Percentiles rank a stretch among this genome's conserved stretches.
These are phyloP conservation scores for Atta texana DNA, from an alignment of 1,140 invertebrate genomes.

Conservation along the genomic window DNA sequence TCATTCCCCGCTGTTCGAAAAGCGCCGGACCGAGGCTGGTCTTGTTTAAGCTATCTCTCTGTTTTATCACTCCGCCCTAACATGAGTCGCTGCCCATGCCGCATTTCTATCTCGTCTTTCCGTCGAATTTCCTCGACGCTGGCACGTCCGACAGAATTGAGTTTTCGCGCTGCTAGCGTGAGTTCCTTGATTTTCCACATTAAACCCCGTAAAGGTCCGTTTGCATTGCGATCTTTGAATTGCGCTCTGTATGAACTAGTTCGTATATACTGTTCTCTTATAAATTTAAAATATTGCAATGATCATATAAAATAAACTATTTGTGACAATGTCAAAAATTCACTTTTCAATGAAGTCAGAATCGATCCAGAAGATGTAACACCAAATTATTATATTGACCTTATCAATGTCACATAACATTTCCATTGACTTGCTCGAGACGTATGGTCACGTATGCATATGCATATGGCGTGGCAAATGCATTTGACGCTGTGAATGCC, in stretches of 20 bases:
- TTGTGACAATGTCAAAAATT: neutral
- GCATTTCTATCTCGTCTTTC: constrained; percentile 40
- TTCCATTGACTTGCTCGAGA: constrained; percentile 14
- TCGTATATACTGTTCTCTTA: neutral
- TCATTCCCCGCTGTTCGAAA: constrained; percentile 49
- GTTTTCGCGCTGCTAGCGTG: constrained; percentile 10
- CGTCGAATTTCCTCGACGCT: constrained; percentile 40
- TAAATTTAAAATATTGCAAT: neutral
- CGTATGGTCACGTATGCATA: neutral
- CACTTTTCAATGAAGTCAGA: neutral
- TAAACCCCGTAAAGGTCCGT: constrained; percentile 7
- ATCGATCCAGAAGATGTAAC: neutral
- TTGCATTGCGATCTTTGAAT: constrained; percentile 23
- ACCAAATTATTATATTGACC: constrained; percentile 13
- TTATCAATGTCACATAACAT: neutral
- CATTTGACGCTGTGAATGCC: constrained; percentile 17
- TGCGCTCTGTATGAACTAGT: neutral
- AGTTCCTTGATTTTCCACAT: constrained; percentile 42
- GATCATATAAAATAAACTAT: neutral
- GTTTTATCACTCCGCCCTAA: constrained; percentile 58
- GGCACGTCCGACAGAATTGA: constrained; percentile 32
- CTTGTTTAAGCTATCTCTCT: constrained; percentile 60
- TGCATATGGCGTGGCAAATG: constrained; percentile 17
- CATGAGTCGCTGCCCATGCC: constrained; percentile 38
- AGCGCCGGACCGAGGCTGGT: constrained; percentile 29